phyloP scores from a whole-genome alignment of 1,140 invertebrate genomes.

The Leptonema lineaticorne region DNA sequence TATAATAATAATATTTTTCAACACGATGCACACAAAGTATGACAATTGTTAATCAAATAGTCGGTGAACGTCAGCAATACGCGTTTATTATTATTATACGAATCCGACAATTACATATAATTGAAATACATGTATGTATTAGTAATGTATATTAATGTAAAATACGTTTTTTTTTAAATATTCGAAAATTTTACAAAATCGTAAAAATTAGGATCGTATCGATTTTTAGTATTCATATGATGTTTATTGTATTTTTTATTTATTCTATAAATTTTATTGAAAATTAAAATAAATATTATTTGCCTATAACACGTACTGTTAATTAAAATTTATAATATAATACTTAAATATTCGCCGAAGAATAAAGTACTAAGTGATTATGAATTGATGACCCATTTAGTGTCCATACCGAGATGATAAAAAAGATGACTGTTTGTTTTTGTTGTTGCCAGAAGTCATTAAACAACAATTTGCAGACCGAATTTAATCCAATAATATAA shows the following conservation, averaged over 20 bases:
- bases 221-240: not conserved
- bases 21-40: not conserved
- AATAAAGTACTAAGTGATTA: too few relatives aligned
- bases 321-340: too few relatives aligned
- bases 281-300: not conserved
- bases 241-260: not conserved
- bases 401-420: too few relatives aligned
- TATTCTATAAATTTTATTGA: not conserved
- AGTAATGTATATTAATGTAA: not conserved
- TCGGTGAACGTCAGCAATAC: not conserved
- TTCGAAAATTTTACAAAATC: not conserved
- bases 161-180: not conserved
- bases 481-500: too few relatives aligned
- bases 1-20: not conserved
- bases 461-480: too few relatives aligned
- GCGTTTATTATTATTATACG: slow-evolving; percentile 2
- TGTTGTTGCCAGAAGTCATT: too few relatives aligned
- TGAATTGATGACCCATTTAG: too few relatives aligned
- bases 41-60: not conserved
- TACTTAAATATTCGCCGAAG: too few relatives aligned
- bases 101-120: not conserved
- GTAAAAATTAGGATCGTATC: not conserved
- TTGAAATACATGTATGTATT: not conserved
- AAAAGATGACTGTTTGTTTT: too few relatives aligned
- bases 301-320: too few relatives aligned